Evolutionary conservation across 2,113 vertebrate species (phyloP), one percentile per base, ranked within the genome.

Genomic region (Scatophagus argus): DNA sequence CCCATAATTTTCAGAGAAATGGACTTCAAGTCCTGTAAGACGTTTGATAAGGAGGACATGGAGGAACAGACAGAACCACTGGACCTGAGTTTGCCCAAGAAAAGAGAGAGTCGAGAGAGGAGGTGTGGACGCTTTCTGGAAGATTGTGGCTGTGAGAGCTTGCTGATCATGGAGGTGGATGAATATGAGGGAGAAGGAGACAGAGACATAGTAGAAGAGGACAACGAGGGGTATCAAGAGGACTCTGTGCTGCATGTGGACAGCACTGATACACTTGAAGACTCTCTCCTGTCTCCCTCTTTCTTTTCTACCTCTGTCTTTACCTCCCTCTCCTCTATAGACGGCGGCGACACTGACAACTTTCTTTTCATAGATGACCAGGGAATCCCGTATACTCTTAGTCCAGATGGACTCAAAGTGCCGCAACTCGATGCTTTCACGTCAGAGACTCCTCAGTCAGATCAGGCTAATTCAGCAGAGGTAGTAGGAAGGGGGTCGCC

Each of bases 81-180:
- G 81, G 94, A 95, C 86, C 82, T 95, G 84, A 95, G 93, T 83
- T 82, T 95, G 56, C 93, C 94, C 25, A 94, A 92, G 79, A 94
- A 81, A 67, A 76, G 51, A 46, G 90, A 86, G 16, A 61, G 39
- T 41, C 76, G 54, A 11, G 86, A 84, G 29, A 84, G 72, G 63
- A 84, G 81, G 29, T 83, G 64, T 5, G 90, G 81, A 11, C 79
- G 79, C 38, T 55, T 91, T 10, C 69, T 87, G 73, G 91, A 90
- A 0, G 89, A 92, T 14, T 83, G 80, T 0, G 89, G 67, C 60
- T 82, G 64, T 8, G 92, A 93, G 74, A 89, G 90, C 56, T 93
- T 91, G 10, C 77, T 95, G 73, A 91, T 94, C 10, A 95, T 95
- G 94, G 94, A 95, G 77, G 94, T 95, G 16, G 95, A 95, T 56